A percentile compares a stretch with the other conserved stretches of the same genome.
Evolutionary conservation across 2,113 vertebrate species (phyloP).

Genomic region (Clarias gariepinus): DNA sequence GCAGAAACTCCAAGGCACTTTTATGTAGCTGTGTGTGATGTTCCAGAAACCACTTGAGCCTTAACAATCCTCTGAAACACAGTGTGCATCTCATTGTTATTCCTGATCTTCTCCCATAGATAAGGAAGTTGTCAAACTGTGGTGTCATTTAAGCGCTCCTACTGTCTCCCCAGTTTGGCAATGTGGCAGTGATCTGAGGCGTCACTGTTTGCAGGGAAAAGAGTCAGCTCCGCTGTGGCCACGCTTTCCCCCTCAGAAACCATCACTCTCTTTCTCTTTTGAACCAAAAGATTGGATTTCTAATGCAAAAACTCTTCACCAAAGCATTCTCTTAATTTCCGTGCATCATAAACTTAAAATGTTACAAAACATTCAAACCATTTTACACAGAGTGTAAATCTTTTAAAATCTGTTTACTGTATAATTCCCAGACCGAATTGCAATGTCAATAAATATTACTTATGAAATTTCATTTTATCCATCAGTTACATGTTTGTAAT

Average conservation of each 20-base stretch:
- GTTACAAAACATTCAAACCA: slow-evolving; percentile 52
- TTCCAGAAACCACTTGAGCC: slow-evolving; percentile 38
- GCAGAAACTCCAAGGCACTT: slow-evolving; percentile 25
- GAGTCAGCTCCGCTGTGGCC: slow-evolving; percentile 23
- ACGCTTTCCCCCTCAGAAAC: slow-evolving; percentile 34
- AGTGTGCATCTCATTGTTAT: slow-evolving; percentile 58
- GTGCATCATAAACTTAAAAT: slow-evolving; percentile 49
- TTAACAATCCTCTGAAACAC: slow-evolving; percentile 41
- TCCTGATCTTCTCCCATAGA: slow-evolving; percentile 50
- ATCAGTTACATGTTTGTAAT: not conserved
- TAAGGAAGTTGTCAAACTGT: slow-evolving; percentile 62
- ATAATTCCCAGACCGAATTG: slow-evolving; percentile 61
- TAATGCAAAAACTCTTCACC: slow-evolving; percentile 48
- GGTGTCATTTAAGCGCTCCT: slow-evolving; percentile 42
- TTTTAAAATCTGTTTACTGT: slow-evolving; percentile 1
- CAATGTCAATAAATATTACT: slow-evolving; percentile 68
- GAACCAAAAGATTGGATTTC: slow-evolving; percentile 56
- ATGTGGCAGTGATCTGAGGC: slow-evolving; percentile 50
- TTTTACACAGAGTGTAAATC: slow-evolving; percentile 60
- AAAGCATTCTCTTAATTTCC: slow-evolving; percentile 51
- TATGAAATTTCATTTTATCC: slow-evolving; percentile 69
- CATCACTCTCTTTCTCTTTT: slow-evolving; percentile 28
- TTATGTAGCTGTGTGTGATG: slow-evolving; percentile 30
- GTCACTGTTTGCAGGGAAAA: slow-evolving; percentile 27
- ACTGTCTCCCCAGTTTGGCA: slow-evolving; percentile 36